Evolutionary conservation across 2,888 invertebrate species (phyloP).

Genomic region (Glomeris marginata): DNA sequence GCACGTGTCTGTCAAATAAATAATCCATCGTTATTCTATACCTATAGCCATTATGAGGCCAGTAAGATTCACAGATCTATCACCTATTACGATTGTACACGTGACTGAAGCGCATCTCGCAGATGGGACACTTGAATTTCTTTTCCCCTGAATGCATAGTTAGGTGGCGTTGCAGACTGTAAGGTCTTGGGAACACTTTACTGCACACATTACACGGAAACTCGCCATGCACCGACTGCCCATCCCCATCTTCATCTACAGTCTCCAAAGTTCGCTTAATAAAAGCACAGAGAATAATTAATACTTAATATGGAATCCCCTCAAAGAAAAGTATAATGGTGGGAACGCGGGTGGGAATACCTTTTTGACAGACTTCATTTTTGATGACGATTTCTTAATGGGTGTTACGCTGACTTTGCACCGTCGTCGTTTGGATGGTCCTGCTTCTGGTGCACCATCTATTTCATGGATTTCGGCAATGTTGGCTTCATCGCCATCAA

Average conservation of each 20-base stretch:
- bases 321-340: neutral
- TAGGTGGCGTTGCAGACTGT: constrained; percentile 21
- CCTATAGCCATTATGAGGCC: too few relatives aligned
- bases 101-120: constrained; percentile 21
- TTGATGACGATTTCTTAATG: constrained; percentile 13
- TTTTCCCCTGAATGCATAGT: constrained; percentile 23
- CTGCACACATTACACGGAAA: constrained; percentile 18
- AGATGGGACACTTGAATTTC: constrained; percentile 21
- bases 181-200: constrained; percentile 20
- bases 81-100: constrained; percentile 22
- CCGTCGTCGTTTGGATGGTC: constrained; percentile 1
- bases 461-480: too few relatives aligned
- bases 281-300: neutral
- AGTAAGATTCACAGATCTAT: constrained; percentile 7
- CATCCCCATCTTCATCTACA: constrained; percentile 2
- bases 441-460: neutral
- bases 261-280: too few relatives aligned
- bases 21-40: too few relatives aligned
- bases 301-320: neutral
- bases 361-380: neutral
- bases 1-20: constrained; percentile 17
- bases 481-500: too few relatives aligned
- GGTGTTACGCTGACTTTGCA: constrained; percentile 4
- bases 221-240: neutral
- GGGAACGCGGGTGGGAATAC: too few relatives aligned